Conservation (phyloP, 2,888 invertebrate genomes). For the Euproctis similis region DNA sequence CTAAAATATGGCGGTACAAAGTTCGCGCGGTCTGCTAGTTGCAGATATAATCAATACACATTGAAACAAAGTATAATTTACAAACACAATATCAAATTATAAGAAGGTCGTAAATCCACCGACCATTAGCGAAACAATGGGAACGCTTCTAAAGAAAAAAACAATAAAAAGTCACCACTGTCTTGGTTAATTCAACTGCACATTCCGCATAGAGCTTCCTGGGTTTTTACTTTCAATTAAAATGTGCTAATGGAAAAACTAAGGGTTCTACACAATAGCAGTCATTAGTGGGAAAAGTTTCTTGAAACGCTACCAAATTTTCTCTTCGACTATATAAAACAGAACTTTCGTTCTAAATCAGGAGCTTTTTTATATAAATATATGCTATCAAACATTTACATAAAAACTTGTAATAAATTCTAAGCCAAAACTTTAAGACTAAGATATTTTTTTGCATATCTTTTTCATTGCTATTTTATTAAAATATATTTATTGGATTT, state of each 20-base stretch:
- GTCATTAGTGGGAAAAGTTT: slow-evolving; percentile 44
- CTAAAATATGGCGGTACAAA: too few species aligned
- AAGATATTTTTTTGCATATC: too few species aligned
- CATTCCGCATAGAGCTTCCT: slow-evolving; percentile 24
- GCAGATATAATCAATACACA: neutral
- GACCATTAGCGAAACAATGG: slow-evolving; percentile 6
- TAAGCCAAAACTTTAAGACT: too few species aligned
- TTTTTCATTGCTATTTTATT: too few species aligned
- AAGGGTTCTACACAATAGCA: slow-evolving; percentile 38
- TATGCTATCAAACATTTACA: too few species aligned
- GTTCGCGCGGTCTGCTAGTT: too few species aligned
- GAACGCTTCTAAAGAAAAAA: slow-evolving; percentile 16
- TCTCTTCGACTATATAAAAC: slow-evolving; percentile 47
- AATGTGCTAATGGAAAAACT: slow-evolving; percentile 43
- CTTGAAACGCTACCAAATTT: slow-evolving; percentile 47
- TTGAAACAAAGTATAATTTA: slow-evolving; percentile 1
- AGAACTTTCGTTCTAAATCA: slow-evolving; percentile 37
- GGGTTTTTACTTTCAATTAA: too few species aligned
- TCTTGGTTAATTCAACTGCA: slow-evolving; percentile 27
- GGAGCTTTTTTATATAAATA: slow-evolving; percentile 31
- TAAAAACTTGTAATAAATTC: too few species aligned
- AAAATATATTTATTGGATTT: too few species aligned
- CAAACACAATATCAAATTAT: too few species aligned
- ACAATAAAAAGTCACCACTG: slow-evolving; percentile 20
- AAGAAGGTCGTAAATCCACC: slow-evolving; percentile 3